phyloP scores from a whole-genome alignment of 2,797 vertebrate species.

The Ciconia nigra region DNA sequence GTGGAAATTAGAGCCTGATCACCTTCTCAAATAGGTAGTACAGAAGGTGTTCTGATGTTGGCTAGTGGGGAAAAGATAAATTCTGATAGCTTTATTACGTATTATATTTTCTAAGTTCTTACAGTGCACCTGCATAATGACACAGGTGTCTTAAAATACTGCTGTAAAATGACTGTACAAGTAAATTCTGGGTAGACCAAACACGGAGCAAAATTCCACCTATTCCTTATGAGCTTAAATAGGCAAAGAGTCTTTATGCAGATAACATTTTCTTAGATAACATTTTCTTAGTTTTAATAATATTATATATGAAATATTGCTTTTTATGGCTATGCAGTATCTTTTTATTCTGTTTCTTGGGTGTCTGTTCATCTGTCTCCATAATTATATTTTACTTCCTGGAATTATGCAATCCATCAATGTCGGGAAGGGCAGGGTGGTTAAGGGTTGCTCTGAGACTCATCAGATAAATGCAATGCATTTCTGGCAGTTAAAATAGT shows the following conservation, averaged over 20 bases:
- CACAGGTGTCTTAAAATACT: background rate
- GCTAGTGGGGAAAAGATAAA: background rate
- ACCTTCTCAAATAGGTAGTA: background rate
- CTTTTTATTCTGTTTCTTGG: slow-evolving; percentile 52
- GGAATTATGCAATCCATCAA: slow-evolving; percentile 62
- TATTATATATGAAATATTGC: slow-evolving; percentile 49
- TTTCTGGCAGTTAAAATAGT: slow-evolving; percentile 27
- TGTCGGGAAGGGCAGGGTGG: slow-evolving; percentile 43
- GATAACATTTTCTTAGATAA: slow-evolving; percentile 4
- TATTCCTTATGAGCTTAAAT: background rate
- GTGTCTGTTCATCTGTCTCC: slow-evolving; percentile 63
- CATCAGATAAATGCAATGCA: slow-evolving; percentile 10
- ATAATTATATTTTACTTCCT: slow-evolving; percentile 66
- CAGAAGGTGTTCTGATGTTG: background rate
- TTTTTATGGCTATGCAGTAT: slow-evolving; percentile 26
- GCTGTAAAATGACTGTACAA: background rate
- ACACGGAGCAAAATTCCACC: background rate
- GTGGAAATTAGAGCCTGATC: background rate
- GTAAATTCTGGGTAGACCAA: background rate
- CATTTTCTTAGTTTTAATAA: slow-evolving; percentile 47
- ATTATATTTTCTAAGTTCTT: background rate
- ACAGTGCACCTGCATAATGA: background rate
- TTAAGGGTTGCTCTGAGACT: slow-evolving; percentile 47
- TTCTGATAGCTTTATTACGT: background rate
- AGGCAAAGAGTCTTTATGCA: background rate